Evolutionary conservation across 2,888 invertebrate genomes (phyloP), one percentile per base, ranked within the genome.

Genomic region (Leucania comma): DNA sequence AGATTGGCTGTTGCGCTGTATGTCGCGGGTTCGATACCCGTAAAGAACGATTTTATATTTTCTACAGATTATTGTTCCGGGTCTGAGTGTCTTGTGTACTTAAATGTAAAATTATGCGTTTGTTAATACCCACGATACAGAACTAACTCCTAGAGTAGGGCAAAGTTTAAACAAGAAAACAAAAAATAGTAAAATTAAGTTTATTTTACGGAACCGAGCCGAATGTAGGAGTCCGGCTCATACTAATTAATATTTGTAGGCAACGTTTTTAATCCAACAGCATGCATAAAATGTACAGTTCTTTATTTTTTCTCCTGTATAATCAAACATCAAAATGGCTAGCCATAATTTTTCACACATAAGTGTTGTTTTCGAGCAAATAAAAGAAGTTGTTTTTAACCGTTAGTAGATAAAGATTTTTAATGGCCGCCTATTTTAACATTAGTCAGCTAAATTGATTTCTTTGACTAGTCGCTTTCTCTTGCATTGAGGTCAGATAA

Each of bases 401-500:
- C 14, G 53, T 58, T 54, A 62, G 35, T 60, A 58, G 63, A 71
- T 68, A 74, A 67, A 71, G 64, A 53, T 60, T 38, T 42, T 0
- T 22, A 22, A 56, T 59, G 38, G 10, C 22, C 5, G 22, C 42
- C 48, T 22, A n/a, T 62, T 53, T 65, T 38, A 32, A 5, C 38
- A 59, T 63, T 54, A 62, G 51, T 53, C 22, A 50, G 54, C 46
- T n/a, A 68, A 57, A 71, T 70, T 61, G 24, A 62, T 65, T 22
- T 26, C 22, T 22, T n/a, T 3, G 26, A n/a, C 32, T 29, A 22
- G 10, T 14, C 10, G n/a, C 82, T 82, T 82, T 82, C 82, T 69
- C 83, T 64, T 29, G 0, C 10, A 80, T 24, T 29, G 59, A 57
- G 81, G 83, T 78, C 71, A 72, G 22, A 57, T 58, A 57, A 58